Evolutionary conservation across 2,113 vertebrate species (phyloP), one percentile per base, ranked within the genome.

Genomic region (Clarias macrocephalus): DNA sequence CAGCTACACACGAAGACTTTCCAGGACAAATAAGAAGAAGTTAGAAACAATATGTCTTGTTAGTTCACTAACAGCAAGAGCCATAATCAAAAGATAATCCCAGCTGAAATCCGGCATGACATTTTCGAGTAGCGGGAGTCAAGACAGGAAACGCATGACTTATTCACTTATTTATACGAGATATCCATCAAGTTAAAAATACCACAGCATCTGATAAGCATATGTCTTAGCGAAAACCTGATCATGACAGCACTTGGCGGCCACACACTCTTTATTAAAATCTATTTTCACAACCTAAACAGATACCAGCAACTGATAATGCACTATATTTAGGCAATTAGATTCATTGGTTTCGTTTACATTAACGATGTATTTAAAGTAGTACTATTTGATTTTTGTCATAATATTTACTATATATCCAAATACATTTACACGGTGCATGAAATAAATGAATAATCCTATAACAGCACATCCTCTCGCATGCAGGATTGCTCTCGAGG

Each of bases 21-120:
- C 77, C 89, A 89, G 88, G 33, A 65, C 60, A 72, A 89, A 86
- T 57, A 75, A 73, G 66, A 86, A 82, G 52, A 56, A 66, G 84
- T 56, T 30, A 79, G 30, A n/a, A 87, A n/a, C 54, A 66, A 48
- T 54, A 77, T 86, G 42, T 8, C 42, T 60, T 85, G 79, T 75
- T 82, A 79, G 19, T 33, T 52, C 82, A 48, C 28, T n/a, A 57
- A 88, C 85, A 83, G 57, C 82, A 72, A 42, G 48, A 59, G 56
- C 37, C 60, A 84, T 87, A 85, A 83, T 88, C 82, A 90, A 62
- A 84, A 59, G 75, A 82, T 33, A 80, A 86, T 82, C 52, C 70
- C 54, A 30, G 75, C 54, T 56, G 72, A 63, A 76, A 76, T 37
- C 56, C 28, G 23, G 75, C 9, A 79, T 76, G 28, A 73, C 28